Evolutionary conservation across 2,113 vertebrate species (phyloP), one percentile per base, ranked within the genome.

Genomic region (Diadophis punctatus): DNA sequence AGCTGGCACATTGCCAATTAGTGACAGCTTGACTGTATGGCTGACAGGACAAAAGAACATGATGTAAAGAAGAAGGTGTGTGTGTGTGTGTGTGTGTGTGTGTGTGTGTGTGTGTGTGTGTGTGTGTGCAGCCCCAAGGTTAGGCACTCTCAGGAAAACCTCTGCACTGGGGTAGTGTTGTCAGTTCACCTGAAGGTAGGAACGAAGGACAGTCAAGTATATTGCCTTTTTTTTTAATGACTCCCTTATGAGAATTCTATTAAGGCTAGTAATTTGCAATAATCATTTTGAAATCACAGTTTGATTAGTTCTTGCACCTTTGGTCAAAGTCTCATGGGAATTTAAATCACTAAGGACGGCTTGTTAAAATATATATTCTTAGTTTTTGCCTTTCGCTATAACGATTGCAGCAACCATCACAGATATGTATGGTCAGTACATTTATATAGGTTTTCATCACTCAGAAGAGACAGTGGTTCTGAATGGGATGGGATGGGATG

Each of bases 231-330:
- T n/a, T 34, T 74, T 97, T 96, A 93, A 92, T 63, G 88, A 1
- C 94, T 91, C 92, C 96, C 94, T 90, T 96, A 97, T 95, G 95
- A 96, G 96, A 95, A 96, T 94, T 95, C 91, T 96, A 96, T 97
- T 97, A 95, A 86, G 95, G 95, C 94, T 94, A 92, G 95, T 95
- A 97, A 97, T 97, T 96, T 95, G 95, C 96, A 97, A 97, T 97
- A 97, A 98, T 98, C 97, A 97, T 95, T 97, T 96, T 96, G 96
- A 96, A 98, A 96, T 96, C 96, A 93, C 95, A 27, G 96, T 97
- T 96, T 97, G 97, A 97, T 97, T 97, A 98, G 96, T 95, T 97
- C 97, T 97, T 96, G 95, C 96, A 96, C 96, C 95, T 96, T 97
- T 96, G 96, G 95, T 95, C 92, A 93, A 91, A 94, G 95, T 94